These are phyloP conservation scores for Sibirionetta formosa DNA, from an alignment of 2,797 vertebrate species.

Conservation along the genomic window DNA sequence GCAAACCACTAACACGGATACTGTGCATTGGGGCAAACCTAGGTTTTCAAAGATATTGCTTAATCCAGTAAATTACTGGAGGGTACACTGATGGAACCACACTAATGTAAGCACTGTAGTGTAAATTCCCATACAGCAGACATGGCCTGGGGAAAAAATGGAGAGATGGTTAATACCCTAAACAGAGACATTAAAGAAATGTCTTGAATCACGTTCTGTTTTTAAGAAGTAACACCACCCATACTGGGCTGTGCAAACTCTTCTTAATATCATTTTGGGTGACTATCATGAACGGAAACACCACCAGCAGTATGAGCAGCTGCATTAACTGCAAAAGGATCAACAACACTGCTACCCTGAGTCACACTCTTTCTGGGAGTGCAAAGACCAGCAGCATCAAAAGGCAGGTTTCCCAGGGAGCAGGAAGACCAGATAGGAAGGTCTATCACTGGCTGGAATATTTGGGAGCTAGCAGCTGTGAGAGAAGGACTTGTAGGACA, in stretches of 20 bases:
- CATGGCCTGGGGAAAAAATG: not conserved
- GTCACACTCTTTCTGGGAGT: accelerated
- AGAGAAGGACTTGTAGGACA: not conserved
- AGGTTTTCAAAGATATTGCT: not conserved
- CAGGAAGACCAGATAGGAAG: accelerated
- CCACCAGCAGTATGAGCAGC: not conserved
- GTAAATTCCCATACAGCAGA: not conserved
- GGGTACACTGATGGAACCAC: not conserved
- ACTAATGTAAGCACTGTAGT: not conserved
- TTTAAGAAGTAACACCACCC: not conserved
- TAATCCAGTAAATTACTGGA: constrained; percentile 43
- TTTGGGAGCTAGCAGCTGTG: not conserved
- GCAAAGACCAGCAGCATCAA: not conserved
- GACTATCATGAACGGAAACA: not conserved
- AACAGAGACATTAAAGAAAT: not conserved
- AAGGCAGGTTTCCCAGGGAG: not conserved
- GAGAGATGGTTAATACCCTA: not conserved
- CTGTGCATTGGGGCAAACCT: not conserved
- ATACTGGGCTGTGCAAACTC: not conserved
- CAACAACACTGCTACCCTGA: not conserved
- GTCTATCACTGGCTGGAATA: accelerated
- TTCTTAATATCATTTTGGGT: not conserved
- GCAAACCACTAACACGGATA: not conserved
- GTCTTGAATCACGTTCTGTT: not conserved
- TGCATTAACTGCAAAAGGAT: not conserved